Percentiles rank a stretch among this genome's conserved stretches.
phyloP scores from a whole-genome alignment of 2,888 invertebrate species.

The Pherbina coryleti region DNA sequence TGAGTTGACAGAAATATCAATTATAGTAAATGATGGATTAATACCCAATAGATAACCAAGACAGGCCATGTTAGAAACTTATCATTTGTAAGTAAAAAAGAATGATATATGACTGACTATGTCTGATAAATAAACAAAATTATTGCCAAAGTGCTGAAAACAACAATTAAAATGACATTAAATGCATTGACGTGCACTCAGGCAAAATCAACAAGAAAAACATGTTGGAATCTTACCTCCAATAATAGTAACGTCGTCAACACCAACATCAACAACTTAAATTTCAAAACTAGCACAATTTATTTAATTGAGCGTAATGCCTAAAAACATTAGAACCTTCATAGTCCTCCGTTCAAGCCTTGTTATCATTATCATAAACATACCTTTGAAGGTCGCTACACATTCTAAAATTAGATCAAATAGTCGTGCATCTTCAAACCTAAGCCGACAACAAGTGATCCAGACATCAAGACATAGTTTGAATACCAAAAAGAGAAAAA shows the following conservation, averaged over 20 bases:
- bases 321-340: constrained; percentile 1
- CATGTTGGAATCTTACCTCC: neutral
- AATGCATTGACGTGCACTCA: neutral
- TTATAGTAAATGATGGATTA: too few species aligned
- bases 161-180: constrained; percentile 19
- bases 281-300: neutral
- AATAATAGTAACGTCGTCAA: neutral
- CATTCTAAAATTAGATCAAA: neutral
- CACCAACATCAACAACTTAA: neutral
- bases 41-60: too few species aligned
- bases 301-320: constrained; percentile 19
- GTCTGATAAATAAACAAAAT: too few species aligned
- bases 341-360: neutral
- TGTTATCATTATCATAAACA: neutral
- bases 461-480: neutral
- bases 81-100: too few species aligned
- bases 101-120: too few species aligned
- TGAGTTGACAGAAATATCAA: too few species aligned
- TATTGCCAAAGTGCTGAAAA: neutral
- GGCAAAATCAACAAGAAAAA: neutral
- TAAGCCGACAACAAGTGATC: neutral
- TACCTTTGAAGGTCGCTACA: neutral
- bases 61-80: too few species aligned
- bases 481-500: neutral
- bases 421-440: neutral